These are phyloP conservation scores for Picathartes gymnocephalus DNA, from an alignment of 2,113 vertebrate genomes.

Conservation along the genomic window DNA sequence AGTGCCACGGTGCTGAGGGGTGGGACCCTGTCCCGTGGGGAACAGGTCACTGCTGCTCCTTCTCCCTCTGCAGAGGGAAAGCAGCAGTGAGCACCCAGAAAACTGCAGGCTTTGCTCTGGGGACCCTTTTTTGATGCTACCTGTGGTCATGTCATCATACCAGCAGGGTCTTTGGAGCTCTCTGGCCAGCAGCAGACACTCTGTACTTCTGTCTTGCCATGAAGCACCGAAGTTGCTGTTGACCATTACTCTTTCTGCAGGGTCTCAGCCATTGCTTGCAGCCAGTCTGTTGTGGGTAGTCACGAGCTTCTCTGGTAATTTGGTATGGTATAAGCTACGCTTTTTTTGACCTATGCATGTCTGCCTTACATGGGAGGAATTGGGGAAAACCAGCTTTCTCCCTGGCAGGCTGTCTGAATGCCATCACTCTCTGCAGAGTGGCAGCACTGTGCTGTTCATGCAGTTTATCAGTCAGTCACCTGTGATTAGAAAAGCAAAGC, in stretches of 20 bases:
- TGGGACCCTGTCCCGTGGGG: fast-evolving
- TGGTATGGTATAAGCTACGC: background rate
- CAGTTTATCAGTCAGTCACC: background rate
- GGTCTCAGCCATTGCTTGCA: background rate
- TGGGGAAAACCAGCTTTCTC: background rate
- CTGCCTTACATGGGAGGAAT: background rate
- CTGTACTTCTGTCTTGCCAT: background rate
- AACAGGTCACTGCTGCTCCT: background rate
- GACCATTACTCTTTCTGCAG: background rate
- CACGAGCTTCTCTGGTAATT: fast-evolving
- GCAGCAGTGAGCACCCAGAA: background rate
- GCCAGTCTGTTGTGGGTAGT: background rate
- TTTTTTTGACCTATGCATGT: background rate
- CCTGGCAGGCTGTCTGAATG: background rate
- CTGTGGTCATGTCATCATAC: background rate
- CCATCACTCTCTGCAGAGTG: background rate
- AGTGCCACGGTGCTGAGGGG: fast-evolving
- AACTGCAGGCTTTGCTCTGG: background rate
- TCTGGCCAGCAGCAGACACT: background rate
- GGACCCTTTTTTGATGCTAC: background rate
- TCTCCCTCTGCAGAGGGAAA: background rate
- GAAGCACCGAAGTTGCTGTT: background rate
- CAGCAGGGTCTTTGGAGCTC: background rate
- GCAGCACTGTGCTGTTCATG: background rate
- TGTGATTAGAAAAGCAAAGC: background rate